Evolutionary conservation across 2,797 vertebrate species (phyloP).

Genomic region (Carapus acus): DNA sequence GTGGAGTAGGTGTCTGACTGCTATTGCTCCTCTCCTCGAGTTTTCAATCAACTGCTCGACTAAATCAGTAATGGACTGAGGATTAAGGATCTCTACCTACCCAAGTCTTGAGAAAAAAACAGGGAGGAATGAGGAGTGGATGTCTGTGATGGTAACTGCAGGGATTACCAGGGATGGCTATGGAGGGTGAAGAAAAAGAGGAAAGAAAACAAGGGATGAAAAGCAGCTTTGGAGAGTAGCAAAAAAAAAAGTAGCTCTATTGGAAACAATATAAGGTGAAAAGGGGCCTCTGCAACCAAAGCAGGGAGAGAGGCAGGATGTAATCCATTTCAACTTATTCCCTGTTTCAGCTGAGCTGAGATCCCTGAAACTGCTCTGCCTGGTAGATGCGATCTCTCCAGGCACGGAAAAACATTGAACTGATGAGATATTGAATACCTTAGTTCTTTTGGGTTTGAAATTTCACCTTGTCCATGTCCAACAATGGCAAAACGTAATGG

Average conservation of each 20-base stretch:
- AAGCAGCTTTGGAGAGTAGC: constrained; percentile 37
- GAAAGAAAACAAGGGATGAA: constrained; percentile 7
- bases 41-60: constrained; percentile 65
- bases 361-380: constrained; percentile 12
- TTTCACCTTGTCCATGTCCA: no score
- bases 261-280: constrained; percentile 25
- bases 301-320: constrained; percentile 27
- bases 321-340: constrained; percentile 46
- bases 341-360: constrained; percentile 30
- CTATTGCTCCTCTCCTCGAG: constrained; percentile 48
- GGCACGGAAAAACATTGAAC: constrained; percentile 1
- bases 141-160: constrained; percentile 42
- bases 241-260: constrained; percentile 32
- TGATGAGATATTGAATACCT: no score
- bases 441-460: constrained; percentile 6
- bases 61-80: constrained; percentile 62
- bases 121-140: constrained; percentile 45
- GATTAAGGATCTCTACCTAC: constrained; percentile 57
- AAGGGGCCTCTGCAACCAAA: constrained; percentile 19
- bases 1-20: constrained; percentile 37
- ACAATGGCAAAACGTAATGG: no score
- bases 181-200: constrained; percentile 1
- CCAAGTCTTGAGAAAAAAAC: constrained; percentile 39
- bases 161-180: constrained; percentile 44
- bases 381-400: no score